These are phyloP conservation scores for Romanogobio albipinnatus DNA, from an alignment of 2,113 vertebrate genomes.

Conservation along the genomic window DNA sequence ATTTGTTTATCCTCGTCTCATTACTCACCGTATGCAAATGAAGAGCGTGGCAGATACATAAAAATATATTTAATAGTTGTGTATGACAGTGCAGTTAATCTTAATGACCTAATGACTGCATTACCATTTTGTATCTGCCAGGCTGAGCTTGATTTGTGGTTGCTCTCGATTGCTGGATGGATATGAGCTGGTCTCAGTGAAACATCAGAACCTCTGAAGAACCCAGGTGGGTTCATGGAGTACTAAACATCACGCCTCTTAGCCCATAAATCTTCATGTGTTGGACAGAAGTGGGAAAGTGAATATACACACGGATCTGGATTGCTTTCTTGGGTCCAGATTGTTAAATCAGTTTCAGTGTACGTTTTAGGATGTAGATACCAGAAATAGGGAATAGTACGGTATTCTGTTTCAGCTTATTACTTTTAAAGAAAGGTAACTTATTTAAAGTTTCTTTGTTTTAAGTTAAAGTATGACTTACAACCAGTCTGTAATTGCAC, in stretches of 20 bases:
- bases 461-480: neutral
- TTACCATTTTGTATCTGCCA: constrained; percentile 47
- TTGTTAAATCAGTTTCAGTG: neutral
- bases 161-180: constrained; percentile 34
- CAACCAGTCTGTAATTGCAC: neutral
- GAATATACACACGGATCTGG: neutral
- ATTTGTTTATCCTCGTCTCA: constrained; percentile 55
- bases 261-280: constrained; percentile 36
- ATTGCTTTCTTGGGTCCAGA: neutral
- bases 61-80: constrained; percentile 48
- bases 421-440: neutral
- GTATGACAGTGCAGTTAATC: constrained; percentile 50
- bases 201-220: constrained; percentile 13
- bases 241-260: constrained; percentile 8
- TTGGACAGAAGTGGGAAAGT: constrained; percentile 9
- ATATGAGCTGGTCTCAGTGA: constrained; percentile 40
- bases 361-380: neutral
- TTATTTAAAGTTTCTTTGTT: neutral
- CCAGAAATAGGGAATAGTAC: neutral
- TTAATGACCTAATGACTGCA: constrained; percentile 51
- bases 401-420: neutral
- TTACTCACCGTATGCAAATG: constrained; percentile 58
- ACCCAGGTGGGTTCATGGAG: constrained; percentile 30
- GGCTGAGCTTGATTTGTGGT: constrained; percentile 45
- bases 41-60: constrained; percentile 41